Base-by-base conservation (phyloP, 2,888 invertebrate species). In the Drosophila prostipennis region DNA sequence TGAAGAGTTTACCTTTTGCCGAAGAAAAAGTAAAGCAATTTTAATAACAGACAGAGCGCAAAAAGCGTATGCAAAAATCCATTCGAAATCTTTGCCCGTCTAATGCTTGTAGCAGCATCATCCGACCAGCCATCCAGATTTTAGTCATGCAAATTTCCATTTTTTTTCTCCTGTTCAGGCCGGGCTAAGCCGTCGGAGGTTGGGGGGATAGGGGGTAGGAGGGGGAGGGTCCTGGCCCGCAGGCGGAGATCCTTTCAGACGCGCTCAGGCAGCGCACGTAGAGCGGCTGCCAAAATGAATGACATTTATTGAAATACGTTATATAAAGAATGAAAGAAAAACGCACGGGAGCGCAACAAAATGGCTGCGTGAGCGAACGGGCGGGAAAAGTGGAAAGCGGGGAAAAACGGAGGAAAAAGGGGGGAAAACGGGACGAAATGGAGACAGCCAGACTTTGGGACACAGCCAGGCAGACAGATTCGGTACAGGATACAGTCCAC, bases 231-330 rank as follows among this genome's bases (percentile, higher is more conserved):
- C 29, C 34, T 46, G 60, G 10, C 58, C 71, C 37, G 54, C 68
- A 56, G 58, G 45, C 43, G 36, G 23, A 43, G 64, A 16, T 53
- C 70, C 51, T 82, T 80, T 75, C 69, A 80, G 77, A 77, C 74
- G 81, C 81, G 81, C 71, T 73, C 72, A 72, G 81, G 72, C 81
- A 73, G 65, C 74, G 70, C 81, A 87, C 77, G 87, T 84, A 74
- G 72, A 81, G 81, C 74, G 85, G 74, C 83, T 88, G 83, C 83
- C 87, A 83, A 84, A 88, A 83, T 88, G 84, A 88, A 77, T 88
- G 84, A 80, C 84, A 88, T 86, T 84, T 84, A 84, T 84, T 88
- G 87, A 86, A 86, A 88, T 77, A 80, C 74, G 77, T 51, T 56
- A 55, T 37, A 55, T 39, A 48, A 59, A 68, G 52, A 40, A 40